Evolutionary conservation across 2,113 vertebrate genomes (phyloP).

Genomic region (Rhinolophus ferrumequinum): DNA sequence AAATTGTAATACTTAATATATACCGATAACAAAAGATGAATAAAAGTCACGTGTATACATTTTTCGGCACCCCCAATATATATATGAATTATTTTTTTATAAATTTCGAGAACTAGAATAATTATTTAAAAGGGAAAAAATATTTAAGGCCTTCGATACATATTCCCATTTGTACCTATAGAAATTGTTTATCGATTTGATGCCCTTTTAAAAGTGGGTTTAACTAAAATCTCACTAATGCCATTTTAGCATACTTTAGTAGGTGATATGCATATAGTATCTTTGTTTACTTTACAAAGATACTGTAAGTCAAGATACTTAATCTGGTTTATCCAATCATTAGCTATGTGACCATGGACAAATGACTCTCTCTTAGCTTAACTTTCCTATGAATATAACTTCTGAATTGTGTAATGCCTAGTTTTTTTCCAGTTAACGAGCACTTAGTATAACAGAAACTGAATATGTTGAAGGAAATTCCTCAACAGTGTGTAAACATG

Average conservation of each 20-base stretch:
- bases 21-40: too few species aligned
- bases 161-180: neutral
- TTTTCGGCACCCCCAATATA: neutral
- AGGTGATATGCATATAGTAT: neutral
- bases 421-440: neutral
- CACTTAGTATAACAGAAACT: neutral
- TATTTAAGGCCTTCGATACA: neutral
- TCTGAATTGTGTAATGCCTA: neutral
- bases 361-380: neutral
- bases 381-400: neutral
- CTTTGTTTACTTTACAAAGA: neutral
- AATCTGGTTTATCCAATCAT: neutral
- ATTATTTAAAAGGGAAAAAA: neutral
- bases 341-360: neutral
- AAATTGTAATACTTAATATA: too few species aligned
- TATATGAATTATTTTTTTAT: neutral
- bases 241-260: neutral
- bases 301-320: neutral
- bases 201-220: neutral
- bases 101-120: neutral
- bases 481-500: neutral
- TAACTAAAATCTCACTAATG: neutral
- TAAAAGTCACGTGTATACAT: too few species aligned
- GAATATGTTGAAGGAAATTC: neutral
- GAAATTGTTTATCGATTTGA: neutral